These are phyloP conservation scores for Drosophila ficusphila DNA, from an alignment of 1,140 invertebrate genomes.

Conservation along the genomic window DNA sequence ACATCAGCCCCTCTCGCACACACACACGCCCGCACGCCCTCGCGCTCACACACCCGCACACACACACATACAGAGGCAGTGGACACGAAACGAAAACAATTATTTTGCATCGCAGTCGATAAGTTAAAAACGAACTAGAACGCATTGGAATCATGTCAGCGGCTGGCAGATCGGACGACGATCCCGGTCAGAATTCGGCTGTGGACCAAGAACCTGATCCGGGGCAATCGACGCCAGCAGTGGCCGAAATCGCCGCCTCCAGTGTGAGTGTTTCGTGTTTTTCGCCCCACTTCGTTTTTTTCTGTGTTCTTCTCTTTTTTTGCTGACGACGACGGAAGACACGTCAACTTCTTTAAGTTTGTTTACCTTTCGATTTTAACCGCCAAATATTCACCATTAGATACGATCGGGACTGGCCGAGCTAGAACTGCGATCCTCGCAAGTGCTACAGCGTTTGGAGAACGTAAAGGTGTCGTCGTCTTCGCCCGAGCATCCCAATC, in stretches of 20 bases:
- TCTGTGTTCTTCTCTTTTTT: constrained; percentile 45
- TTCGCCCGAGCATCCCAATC: background rate
- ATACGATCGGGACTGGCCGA: constrained; percentile 83
- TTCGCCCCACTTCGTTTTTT: constrained; percentile 3
- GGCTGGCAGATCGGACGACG: constrained; percentile 68
- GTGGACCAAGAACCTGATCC: constrained; percentile 14
- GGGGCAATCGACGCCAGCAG: constrained; percentile 36
- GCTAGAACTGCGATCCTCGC: constrained; percentile 75
- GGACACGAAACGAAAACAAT: constrained; percentile 42
- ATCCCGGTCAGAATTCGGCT: constrained; percentile 39
- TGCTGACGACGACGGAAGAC: constrained; percentile 69
- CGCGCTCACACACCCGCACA: constrained; percentile 9
- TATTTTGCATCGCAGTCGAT: constrained; percentile 36
- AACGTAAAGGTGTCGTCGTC: constrained; percentile 62
- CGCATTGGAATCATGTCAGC: constrained; percentile 55
- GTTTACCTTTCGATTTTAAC: constrained; percentile 7
- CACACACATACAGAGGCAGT: constrained; percentile 15
- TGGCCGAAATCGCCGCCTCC: constrained; percentile 60
- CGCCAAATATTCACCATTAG: constrained; percentile 41
- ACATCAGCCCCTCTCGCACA: constrained; percentile 7
- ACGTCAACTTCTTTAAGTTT: constrained; percentile 21
- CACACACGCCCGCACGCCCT: constrained; percentile 7
- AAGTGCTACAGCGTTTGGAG: constrained; percentile 78
- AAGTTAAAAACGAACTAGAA: constrained; percentile 19
- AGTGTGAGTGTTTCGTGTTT: constrained; percentile 46